These are phyloP conservation scores for Thera obeliscata DNA, from an alignment of 2,888 invertebrate genomes.

Conservation along the genomic window DNA sequence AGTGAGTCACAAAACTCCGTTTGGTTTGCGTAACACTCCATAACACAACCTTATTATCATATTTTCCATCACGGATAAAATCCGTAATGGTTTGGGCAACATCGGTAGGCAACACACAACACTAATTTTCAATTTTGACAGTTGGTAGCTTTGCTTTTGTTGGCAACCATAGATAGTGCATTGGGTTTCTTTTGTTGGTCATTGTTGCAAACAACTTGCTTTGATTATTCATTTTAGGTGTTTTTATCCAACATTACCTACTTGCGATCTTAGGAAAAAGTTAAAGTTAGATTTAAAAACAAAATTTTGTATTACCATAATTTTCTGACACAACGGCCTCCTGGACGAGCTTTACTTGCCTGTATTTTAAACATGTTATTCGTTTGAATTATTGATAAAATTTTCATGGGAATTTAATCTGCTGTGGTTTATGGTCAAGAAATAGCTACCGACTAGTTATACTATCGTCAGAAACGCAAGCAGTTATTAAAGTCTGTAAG, in stretches of 20 bases:
- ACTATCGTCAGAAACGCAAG: slow-evolving; percentile 29
- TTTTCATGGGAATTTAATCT: background rate
- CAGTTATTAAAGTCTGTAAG: slow-evolving; percentile 61
- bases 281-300: too few relatives aligned
- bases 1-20: slow-evolving; percentile 47
- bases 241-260: too few relatives aligned
- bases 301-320: too few relatives aligned
- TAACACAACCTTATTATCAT: slow-evolving; percentile 47
- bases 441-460: slow-evolving; percentile 12
- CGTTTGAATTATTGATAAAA: background rate
- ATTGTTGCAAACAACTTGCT: too few relatives aligned
- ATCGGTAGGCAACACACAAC: slow-evolving; percentile 22
- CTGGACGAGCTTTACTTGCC: background rate
- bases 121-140: slow-evolving; percentile 34
- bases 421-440: background rate
- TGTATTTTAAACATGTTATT: slow-evolving; percentile 14
- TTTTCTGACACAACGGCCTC: too few relatives aligned
- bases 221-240: too few relatives aligned
- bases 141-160: slow-evolving; percentile 11
- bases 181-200: background rate
- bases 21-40: slow-evolving; percentile 47
- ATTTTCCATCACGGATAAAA: slow-evolving; percentile 39
- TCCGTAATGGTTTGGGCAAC: slow-evolving; percentile 28
- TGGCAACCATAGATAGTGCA: slow-evolving; percentile 3
- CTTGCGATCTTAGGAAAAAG: too few relatives aligned